Percentiles rank a stretch among this genome's conserved stretches.
Evolutionary conservation across 2,797 vertebrate species (phyloP).

Genomic region (Bradypodion ventrale): DNA sequence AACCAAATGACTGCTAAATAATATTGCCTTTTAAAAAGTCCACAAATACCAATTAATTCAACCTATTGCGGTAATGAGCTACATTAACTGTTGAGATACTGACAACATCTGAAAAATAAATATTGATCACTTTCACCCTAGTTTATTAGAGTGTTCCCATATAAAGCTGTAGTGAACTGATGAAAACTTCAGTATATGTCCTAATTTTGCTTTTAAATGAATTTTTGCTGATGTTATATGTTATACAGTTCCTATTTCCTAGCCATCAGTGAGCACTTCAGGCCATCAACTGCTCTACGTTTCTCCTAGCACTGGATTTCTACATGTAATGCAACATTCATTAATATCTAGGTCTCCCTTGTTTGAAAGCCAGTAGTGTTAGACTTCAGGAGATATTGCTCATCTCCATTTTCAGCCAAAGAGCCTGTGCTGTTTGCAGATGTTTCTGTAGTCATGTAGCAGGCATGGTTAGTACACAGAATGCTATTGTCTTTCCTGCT

Average conservation of each 20-base stretch:
- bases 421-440: too few relatives aligned
- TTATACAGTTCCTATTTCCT: neutral
- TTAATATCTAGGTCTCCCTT: too few relatives aligned
- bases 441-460: too few relatives aligned
- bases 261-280: neutral
- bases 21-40: neutral
- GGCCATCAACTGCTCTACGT: neutral
- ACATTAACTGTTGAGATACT: conserved; percentile 21
- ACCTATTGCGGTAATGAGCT: rapidly evolving
- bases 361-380: too few relatives aligned
- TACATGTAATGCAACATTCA: neutral
- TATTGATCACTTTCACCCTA: neutral
- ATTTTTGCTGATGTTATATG: neutral
- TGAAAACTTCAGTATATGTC: neutral
- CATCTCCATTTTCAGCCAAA: too few relatives aligned
- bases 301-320: neutral
- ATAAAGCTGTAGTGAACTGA: conserved; percentile 35
- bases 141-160: conserved; percentile 31
- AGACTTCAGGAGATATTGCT: too few relatives aligned
- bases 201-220: neutral
- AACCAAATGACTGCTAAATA: neutral
- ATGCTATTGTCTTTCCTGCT: too few relatives aligned
- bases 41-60: neutral
- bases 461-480: too few relatives aligned
- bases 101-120: neutral